A percentile compares a stretch with the other conserved stretches of the same genome.
Evolutionary conservation across 2,113 vertebrate species (phyloP).

Genomic region (Boleophthalmus pectinirostris): DNA sequence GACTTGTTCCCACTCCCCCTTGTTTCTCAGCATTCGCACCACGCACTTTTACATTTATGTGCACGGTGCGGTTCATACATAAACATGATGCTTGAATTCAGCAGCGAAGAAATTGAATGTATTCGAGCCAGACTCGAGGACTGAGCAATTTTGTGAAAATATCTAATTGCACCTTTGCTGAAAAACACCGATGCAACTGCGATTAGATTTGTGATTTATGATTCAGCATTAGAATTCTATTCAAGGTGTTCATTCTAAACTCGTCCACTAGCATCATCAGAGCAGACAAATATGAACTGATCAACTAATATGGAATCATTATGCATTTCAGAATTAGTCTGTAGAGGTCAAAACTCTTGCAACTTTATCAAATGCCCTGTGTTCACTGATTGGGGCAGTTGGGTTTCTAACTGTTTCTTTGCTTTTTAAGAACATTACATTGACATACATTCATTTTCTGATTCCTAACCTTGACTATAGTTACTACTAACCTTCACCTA

Average conservation of each 20-base stretch:
- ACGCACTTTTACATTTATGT: constrained; percentile 40
- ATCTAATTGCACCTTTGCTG: not conserved
- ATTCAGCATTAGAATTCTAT: not conserved
- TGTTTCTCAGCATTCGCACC: constrained; percentile 9
- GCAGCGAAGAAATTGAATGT: constrained; percentile 60
- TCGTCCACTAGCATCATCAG: not conserved
- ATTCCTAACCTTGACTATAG: too few species aligned
- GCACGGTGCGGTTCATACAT: constrained; percentile 53
- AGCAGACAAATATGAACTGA: not conserved
- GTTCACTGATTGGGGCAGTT: constrained; percentile 1
- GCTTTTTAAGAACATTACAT: too few species aligned
- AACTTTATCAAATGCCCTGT: constrained; percentile 39
- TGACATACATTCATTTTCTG: too few species aligned
- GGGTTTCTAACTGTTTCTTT: too few species aligned
- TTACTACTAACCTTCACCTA: too few species aligned
- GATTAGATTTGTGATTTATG: not conserved
- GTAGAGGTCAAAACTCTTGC: too few species aligned
- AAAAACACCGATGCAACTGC: not conserved
- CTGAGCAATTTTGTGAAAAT: not conserved
- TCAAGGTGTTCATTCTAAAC: not conserved
- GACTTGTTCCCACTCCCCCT: constrained; percentile 23
- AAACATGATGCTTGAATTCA: constrained; percentile 57
- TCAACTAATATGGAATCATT: not conserved
- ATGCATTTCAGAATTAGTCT: not conserved
- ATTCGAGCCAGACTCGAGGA: constrained; percentile 43